phyloP scores from a whole-genome alignment of 1,140 invertebrate genomes.

The Drosophila sucinea region DNA sequence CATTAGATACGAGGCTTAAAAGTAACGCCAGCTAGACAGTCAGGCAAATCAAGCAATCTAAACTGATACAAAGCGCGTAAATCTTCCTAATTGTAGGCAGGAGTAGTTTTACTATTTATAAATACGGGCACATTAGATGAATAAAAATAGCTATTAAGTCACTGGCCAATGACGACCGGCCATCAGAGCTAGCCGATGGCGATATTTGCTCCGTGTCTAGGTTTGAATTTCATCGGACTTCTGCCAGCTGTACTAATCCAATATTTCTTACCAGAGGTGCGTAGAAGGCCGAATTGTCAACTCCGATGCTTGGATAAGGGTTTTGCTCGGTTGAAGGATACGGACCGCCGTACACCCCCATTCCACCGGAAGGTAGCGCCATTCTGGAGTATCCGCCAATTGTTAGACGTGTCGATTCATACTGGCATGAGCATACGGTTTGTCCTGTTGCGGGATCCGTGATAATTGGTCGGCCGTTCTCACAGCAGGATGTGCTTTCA shows the following conservation, averaged over 20 bases:
- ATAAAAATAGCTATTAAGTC: constrained; percentile 33
- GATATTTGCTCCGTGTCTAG: constrained; percentile 52
- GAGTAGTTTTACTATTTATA: background rate
- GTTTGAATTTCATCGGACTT: constrained; percentile 54
- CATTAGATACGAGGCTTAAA: background rate
- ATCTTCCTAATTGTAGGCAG: constrained; percentile 29
- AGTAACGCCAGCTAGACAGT: background rate
- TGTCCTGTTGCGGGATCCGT: constrained; percentile 97
- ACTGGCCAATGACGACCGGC: constrained; percentile 26
- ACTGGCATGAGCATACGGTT: constrained; percentile 97
- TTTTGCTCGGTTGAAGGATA: constrained; percentile 95
- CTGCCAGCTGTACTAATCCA: constrained; percentile 53
- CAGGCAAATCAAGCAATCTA: constrained; percentile 18
- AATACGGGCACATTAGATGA: constrained; percentile 1
- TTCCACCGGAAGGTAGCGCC: constrained; percentile 86
- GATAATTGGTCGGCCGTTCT: constrained; percentile 96
- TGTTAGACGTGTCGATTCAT: constrained; percentile 91
- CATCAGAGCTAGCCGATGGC: constrained; percentile 17
- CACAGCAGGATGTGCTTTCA: constrained; percentile 90
- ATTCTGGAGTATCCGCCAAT: constrained; percentile 88
- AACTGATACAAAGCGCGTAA: constrained; percentile 53
- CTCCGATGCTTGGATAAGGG: constrained; percentile 94
- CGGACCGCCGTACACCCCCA: constrained; percentile 89
- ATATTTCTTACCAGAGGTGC: constrained; percentile 93
- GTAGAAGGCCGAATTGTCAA: constrained; percentile 97